A percentile compares a stretch with the other conserved stretches of the same genome.
Evolutionary conservation across 2,888 invertebrate species (phyloP).

Genomic region (Troides aeacus): DNA sequence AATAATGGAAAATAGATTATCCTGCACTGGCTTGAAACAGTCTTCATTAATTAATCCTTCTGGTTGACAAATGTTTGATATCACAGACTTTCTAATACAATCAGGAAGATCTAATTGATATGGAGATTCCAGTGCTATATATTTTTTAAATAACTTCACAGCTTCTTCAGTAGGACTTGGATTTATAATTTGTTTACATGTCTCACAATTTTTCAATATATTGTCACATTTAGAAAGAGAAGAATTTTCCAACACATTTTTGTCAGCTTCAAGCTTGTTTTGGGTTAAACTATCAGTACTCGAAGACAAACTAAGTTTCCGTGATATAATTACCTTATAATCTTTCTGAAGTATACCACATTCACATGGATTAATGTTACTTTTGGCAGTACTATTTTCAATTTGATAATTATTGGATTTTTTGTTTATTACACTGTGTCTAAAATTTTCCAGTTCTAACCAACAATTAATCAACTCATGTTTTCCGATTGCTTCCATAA

Average conservation of each 20-base stretch:
- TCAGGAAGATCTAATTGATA: slow-evolving; percentile 81
- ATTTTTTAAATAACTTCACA: slow-evolving; percentile 87
- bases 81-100: slow-evolving; percentile 78
- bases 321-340: slow-evolving; percentile 42
- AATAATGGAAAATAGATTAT: slow-evolving; percentile 83
- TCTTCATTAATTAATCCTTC: slow-evolving; percentile 83
- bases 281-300: slow-evolving; percentile 45
- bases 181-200: slow-evolving; percentile 40
- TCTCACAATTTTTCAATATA: slow-evolving; percentile 37
- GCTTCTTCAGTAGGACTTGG: slow-evolving; percentile 79
- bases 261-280: slow-evolving; percentile 48
- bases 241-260: slow-evolving; percentile 61
- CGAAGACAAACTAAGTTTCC: slow-evolving; percentile 49
- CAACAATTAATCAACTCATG: slow-evolving; percentile 86
- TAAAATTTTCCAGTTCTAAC: slow-evolving; percentile 87
- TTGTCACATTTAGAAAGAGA: slow-evolving; percentile 47
- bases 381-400: slow-evolving; percentile 48
- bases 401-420: slow-evolving; percentile 32
- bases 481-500: slow-evolving; percentile 87
- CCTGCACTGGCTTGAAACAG: slow-evolving; percentile 87
- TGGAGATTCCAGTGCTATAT: slow-evolving; percentile 85
- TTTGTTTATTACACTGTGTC: slow-evolving; percentile 44
- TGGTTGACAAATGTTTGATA: slow-evolving; percentile 84
- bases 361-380: slow-evolving; percentile 59
- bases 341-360: slow-evolving; percentile 39